These are phyloP conservation scores for Lasioglossum villosulum DNA, from an alignment of 2,888 invertebrate genomes.

Conservation along the genomic window DNA sequence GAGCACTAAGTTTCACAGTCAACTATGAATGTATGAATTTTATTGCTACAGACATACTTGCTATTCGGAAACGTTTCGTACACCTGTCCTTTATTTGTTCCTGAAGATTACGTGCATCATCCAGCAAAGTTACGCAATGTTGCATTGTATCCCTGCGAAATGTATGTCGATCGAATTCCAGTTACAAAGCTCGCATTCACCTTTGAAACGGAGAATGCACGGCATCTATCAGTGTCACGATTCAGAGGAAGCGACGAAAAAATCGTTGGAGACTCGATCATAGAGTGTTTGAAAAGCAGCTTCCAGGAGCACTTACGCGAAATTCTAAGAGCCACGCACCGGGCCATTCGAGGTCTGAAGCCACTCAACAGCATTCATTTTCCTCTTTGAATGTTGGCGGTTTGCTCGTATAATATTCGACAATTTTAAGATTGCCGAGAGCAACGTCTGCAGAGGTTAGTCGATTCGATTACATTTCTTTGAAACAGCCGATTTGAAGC, in stretches of 20 bases:
- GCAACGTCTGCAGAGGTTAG: no score
- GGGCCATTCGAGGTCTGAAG: background rate
- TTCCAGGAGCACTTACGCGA: background rate
- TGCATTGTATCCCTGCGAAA: background rate
- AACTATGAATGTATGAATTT: background rate
- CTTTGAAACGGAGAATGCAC: background rate
- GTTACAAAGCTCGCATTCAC: background rate
- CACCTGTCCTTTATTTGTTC: background rate
- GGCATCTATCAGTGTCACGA: constrained; percentile 4
- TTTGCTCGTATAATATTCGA: background rate
- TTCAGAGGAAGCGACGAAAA: background rate
- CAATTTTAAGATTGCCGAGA: background rate
- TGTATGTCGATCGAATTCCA: background rate
- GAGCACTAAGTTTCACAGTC: no score
- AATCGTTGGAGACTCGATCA: background rate
- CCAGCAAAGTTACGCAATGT: background rate
- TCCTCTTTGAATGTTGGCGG: background rate
- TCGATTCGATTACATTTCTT: no score
- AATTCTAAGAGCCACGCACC: background rate
- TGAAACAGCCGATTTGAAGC: no score
- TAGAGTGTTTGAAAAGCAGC: background rate
- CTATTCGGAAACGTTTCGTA: background rate
- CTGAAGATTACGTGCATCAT: background rate
- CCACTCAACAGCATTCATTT: background rate
- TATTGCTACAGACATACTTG: background rate